A percentile compares a stretch with the other conserved stretches of the same genome.
phyloP scores from a whole-genome alignment of 1,140 invertebrate species.

The Neodiprion fabricii region DNA sequence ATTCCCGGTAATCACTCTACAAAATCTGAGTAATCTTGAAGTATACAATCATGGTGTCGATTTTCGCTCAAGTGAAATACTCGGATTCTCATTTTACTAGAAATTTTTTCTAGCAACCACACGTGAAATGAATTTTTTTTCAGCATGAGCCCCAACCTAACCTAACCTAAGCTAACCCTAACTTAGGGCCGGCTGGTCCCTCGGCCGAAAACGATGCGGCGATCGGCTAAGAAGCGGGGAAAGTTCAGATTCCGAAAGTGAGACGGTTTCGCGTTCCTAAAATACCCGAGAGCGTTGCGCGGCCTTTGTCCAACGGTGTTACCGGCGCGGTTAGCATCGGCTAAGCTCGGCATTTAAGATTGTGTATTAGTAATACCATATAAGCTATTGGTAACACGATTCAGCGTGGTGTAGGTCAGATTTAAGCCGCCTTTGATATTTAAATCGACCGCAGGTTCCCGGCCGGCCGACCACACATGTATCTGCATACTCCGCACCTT shows the following conservation, averaged over 20 bases:
- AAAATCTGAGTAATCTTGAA: no score
- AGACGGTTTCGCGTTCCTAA: slow-evolving; percentile 4
- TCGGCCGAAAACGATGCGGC: no score
- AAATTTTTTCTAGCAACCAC: no score
- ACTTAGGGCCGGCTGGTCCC: no score
- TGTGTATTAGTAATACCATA: slow-evolving; percentile 55
- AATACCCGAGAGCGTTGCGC: slow-evolving; percentile 4
- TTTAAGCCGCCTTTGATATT: slow-evolving; percentile 63
- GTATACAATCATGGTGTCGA: no score
- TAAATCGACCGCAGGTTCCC: slow-evolving; percentile 49
- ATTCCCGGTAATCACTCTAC: no score
- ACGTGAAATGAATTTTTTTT: no score
- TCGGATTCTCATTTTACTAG: no score
- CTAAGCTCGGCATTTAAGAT: slow-evolving; percentile 44
- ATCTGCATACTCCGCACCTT: slow-evolving; percentile 46
- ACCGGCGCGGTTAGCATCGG: slow-evolving; percentile 51
- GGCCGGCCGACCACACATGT: slow-evolving; percentile 47
- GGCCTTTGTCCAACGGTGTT: slow-evolving; percentile 50
- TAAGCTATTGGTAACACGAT: slow-evolving; percentile 62
- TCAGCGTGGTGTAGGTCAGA: slow-evolving; percentile 63
- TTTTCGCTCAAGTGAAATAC: no score
- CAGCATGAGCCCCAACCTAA: no score
- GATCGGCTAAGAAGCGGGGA: neutral
- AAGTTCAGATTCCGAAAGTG: neutral
- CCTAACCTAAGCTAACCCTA: no score